Evolutionary conservation across 1,140 invertebrate genomes (phyloP), one percentile per base, ranked within the genome.

Genomic region (Stegodyphus dumicola): DNA sequence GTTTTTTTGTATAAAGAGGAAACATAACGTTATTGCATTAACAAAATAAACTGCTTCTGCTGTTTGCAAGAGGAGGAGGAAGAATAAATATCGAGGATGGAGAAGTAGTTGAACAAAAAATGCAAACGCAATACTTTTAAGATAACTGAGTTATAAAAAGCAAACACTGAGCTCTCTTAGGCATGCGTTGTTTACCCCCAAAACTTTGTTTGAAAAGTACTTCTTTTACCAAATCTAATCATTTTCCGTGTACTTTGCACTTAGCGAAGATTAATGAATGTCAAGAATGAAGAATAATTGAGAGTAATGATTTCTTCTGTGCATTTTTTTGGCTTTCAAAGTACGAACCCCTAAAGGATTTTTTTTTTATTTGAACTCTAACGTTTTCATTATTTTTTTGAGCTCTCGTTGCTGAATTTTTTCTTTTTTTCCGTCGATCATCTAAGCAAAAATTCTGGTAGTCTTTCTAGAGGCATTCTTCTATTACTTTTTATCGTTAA

Each of bases 131-230:
- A 81, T 73, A 81, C 66, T 81, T 78, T 73, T 51, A 73, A 17
- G 78, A 81, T 81, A 81, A 81, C 78, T 81, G 60, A 81, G 78
- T 81, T 81, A 81, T 81, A 81, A 81, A 81, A 81, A 81, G 78
- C 78, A 81, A 81, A 81, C 78, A 81, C 64, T 49, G 52, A 53
- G 52, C 49, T 53, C 69, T 69, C 69, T 18, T 15, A 71, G 66
- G 66, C 60, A 10, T 51, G 54, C 67, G 64, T 66, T 81, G 78
- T 81, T 81, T 81, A 81, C 78, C 70, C 75, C 48, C 18, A 51
- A 71, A 81, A 81, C 78, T 70, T 56, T 81, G 78, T 81, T 81
- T 81, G 78, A 81, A 81, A 81, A 81, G 67, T 81, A 81, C 78
- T 81, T 81, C 67, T 81, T 81, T 81, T 73, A 81, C 78, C 66